Conservation (phyloP, 2,113 vertebrate species). For the Oreochromis tanganicae region DNA sequence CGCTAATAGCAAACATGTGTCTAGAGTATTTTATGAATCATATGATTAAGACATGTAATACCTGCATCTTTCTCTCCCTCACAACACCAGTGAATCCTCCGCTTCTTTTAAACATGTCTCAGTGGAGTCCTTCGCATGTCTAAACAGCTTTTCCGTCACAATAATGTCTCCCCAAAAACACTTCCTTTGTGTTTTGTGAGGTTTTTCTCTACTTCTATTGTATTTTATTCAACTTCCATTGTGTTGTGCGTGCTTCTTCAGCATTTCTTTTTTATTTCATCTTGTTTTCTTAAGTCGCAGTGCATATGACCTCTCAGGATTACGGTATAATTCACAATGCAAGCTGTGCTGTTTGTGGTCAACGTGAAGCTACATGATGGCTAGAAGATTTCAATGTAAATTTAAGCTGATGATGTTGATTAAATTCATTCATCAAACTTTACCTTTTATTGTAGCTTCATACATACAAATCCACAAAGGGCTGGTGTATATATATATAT, state of each 20-base stretch:
- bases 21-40: neutral
- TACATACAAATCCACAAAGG: neutral
- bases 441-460: neutral
- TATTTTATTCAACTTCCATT: neutral
- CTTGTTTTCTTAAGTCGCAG: neutral
- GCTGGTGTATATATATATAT: neutral
- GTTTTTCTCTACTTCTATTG: neutral
- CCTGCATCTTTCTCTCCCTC: neutral
- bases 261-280: neutral
- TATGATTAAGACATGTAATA: neutral
- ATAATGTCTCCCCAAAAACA: too few species aligned
- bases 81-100: neutral
- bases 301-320: neutral
- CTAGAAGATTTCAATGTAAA: neutral
- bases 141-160: neutral
- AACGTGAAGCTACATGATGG: neutral
- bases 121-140: neutral
- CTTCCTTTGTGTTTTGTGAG: neutral
- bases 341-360: neutral
- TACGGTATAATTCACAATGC: neutral
- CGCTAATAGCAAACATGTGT: neutral
- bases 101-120: neutral
- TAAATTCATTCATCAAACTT: neutral
- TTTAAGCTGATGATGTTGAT: neutral
- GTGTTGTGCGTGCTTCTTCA: neutral